These are phyloP conservation scores for Prochilodus magdalenae DNA, from an alignment of 2,113 vertebrate species.

Conservation along the genomic window DNA sequence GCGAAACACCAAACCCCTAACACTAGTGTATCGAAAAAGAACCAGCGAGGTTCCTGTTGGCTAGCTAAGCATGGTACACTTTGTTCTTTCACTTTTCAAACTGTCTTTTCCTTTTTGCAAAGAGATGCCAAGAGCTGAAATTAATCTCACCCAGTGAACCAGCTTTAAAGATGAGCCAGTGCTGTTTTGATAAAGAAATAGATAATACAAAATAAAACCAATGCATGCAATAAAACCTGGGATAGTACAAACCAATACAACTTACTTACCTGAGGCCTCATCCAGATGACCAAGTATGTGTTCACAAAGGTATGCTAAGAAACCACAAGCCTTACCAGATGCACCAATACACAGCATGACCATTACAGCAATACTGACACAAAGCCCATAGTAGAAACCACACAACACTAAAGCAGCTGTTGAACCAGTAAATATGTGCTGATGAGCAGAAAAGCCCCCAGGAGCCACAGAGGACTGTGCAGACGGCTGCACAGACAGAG, in stretches of 20 bases:
- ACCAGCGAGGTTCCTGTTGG: not conserved
- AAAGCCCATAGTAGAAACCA: not conserved
- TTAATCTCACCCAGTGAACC: not conserved
- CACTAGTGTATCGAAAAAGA: constrained; percentile 5
- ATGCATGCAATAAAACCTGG: not conserved
- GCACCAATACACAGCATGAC: not conserved
- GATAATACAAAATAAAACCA: not conserved
- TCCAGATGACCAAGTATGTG: not conserved
- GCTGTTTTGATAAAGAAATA: not conserved
- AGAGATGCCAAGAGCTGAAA: not conserved
- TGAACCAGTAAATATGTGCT: constrained; percentile 4
- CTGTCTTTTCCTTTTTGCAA: not conserved
- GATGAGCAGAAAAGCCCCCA: constrained; percentile 8
- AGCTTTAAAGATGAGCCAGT: not conserved
- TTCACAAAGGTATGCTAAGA: not conserved
- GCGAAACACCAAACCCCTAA: constrained; percentile 35
- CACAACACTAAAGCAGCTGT: not conserved
- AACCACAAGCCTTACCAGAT: not conserved
- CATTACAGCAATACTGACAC: not conserved
- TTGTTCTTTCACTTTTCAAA: not conserved
- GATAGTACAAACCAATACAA: not conserved
- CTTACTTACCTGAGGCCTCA: not conserved
- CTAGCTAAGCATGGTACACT: not conserved
- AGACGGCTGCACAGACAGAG: not conserved
- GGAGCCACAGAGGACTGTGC: not conserved